Conservation (phyloP, 2,797 vertebrate genomes). For the Parambassis ranga region DNA sequence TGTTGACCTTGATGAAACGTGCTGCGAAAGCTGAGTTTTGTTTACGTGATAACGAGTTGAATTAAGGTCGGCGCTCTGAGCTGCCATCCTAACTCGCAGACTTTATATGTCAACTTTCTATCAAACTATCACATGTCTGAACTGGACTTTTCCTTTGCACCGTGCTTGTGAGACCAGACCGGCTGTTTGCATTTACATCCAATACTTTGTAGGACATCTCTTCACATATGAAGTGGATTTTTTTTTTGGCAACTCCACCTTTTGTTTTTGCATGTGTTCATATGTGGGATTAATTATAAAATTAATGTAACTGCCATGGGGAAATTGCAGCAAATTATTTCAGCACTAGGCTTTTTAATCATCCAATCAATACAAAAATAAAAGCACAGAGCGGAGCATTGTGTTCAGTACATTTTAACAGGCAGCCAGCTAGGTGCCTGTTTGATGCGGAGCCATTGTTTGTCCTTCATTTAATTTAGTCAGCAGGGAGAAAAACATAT, state of each 20-base stretch:
- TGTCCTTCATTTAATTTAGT: slow-evolving; percentile 6
- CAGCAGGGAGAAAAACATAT: neutral
- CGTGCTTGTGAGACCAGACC: neutral
- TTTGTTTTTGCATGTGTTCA: too few species aligned
- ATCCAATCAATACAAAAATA: neutral
- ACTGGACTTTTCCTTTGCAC: neutral
- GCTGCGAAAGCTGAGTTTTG: slow-evolving; percentile 6
- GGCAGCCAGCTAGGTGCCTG: neutral
- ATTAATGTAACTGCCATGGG: too few species aligned
- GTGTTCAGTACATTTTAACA: neutral
- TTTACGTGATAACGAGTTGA: slow-evolving; percentile 34
- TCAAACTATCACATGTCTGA: neutral
- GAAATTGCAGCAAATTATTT: neutral
- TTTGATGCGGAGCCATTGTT: slow-evolving; percentile 21
- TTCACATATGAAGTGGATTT: neutral
- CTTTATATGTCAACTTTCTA: neutral
- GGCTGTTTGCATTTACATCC: too few species aligned
- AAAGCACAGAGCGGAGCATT: neutral
- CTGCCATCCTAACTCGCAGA: slow-evolving; percentile 11
- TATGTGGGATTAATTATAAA: too few species aligned
- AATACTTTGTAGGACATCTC: neutral
- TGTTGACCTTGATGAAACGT: slow-evolving; percentile 37
- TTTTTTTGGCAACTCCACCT: too few species aligned
- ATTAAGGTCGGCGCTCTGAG: slow-evolving; percentile 26
- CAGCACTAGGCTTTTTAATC: neutral